Evolutionary conservation across 2,888 invertebrate genomes (phyloP).

Genomic region (Congeria kusceri): DNA sequence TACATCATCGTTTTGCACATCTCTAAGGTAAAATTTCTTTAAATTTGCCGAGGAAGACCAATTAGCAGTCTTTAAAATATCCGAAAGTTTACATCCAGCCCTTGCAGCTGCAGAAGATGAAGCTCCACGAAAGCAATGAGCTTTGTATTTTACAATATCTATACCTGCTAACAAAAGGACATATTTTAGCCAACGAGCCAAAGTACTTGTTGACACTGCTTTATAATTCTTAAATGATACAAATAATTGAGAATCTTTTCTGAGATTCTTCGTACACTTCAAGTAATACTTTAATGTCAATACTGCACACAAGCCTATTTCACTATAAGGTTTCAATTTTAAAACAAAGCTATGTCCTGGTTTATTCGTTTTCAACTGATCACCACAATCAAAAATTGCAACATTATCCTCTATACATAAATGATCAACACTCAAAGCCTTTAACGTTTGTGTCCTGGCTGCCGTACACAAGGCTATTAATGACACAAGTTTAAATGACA

Average conservation of each 20-base stretch:
- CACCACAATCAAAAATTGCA: conserved; percentile 7
- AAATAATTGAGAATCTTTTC: conserved; percentile 9
- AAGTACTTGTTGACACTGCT: conserved; percentile 32
- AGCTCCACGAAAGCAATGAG: conserved; percentile 31
- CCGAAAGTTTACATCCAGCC: conserved; percentile 13
- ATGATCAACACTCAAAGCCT: conserved; percentile 2
- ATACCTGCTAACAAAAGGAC: conserved; percentile 23
- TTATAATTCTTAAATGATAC: conserved; percentile 41
- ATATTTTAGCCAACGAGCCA: conserved; percentile 36
- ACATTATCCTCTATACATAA: conserved; percentile 10
- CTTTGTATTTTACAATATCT: conserved; percentile 14
- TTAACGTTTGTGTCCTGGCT: conserved; percentile 29
- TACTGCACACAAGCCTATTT: too few species aligned
- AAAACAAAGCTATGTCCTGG: conserved; percentile 9
- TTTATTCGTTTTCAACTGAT: conserved; percentile 8
- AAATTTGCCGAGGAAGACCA: conserved; percentile 26
- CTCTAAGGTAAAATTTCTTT: conserved; percentile 1
- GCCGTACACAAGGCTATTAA: conserved; percentile 24
- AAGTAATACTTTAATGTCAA: too few species aligned
- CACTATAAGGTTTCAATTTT: too few species aligned
- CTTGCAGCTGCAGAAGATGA: conserved; percentile 17
- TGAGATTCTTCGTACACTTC: not conserved
- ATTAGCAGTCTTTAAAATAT: conserved; percentile 30
- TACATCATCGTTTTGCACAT: not conserved
- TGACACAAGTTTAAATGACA: conserved; percentile 33